Conservation (phyloP, 2,797 vertebrate species). For the Carduelis carduelis region DNA sequence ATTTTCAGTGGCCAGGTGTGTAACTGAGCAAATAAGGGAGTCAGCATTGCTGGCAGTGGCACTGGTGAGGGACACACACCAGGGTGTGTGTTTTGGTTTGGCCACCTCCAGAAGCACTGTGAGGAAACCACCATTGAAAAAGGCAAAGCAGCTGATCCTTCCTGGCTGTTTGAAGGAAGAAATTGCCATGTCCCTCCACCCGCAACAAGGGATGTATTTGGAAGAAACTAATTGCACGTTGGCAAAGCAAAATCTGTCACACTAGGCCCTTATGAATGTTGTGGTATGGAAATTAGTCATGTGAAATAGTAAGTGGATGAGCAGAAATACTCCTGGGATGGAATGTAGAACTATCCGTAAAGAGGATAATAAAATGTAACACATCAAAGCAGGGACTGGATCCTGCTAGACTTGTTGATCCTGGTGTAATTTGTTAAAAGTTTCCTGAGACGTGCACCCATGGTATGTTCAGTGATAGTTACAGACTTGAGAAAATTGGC, state of each 20-base stretch:
- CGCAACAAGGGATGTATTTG: not conserved
- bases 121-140: not conserved
- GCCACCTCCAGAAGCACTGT: rapidly evolving
- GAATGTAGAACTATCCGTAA: conserved; percentile 18
- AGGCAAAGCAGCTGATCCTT: not conserved
- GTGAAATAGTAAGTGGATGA: conserved; percentile 42
- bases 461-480: not conserved
- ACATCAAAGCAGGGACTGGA: conserved; percentile 43
- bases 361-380: conserved; percentile 36
- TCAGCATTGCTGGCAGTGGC: not conserved
- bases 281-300: conserved; percentile 41
- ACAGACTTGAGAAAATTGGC: not conserved
- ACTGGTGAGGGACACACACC: rapidly evolving
- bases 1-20: not conserved
- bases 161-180: not conserved
- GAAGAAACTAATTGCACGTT: not conserved
- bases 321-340: not conserved
- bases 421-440: conserved; percentile 31
- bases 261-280: not conserved
- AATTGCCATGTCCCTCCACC: not conserved
- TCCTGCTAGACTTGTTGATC: conserved; percentile 53
- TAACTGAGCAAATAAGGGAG: not conserved
- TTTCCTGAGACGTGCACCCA: not conserved
- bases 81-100: not conserved
- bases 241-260: not conserved